phyloP scores from a whole-genome alignment of 2,113 vertebrate genomes.

The Equus przewalskii region DNA sequence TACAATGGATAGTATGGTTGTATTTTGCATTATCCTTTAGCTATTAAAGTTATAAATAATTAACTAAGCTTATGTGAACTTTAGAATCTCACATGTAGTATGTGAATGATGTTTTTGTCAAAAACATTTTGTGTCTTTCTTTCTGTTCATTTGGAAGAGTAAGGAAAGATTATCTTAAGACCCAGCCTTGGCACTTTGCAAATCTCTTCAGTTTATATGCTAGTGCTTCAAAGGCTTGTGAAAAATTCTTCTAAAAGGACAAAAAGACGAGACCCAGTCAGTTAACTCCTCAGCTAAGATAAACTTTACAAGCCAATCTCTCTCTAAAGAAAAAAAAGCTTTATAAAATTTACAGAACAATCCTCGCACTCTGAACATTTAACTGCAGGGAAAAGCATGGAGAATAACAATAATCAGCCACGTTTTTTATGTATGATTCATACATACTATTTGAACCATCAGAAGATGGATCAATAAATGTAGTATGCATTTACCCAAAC shows the following conservation, averaged over 20 bases:
- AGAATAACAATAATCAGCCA: not conserved
- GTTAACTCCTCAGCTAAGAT: not conserved
- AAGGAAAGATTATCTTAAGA: constrained; percentile 2
- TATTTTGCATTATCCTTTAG: constrained; percentile 19
- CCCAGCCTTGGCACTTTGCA: not conserved
- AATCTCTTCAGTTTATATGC: not conserved
- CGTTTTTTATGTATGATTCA: not conserved
- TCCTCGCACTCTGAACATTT: not conserved
- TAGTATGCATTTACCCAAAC: not conserved
- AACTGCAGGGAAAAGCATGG: not conserved
- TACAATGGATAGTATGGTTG: not conserved
- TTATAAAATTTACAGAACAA: not conserved
- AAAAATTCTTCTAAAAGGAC: not conserved
- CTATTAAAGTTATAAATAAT: not conserved
- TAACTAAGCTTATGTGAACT: not conserved
- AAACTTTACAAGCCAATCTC: not conserved
- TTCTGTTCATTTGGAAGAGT: not conserved
- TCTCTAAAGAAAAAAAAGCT: not conserved
- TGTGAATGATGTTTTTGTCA: not conserved
- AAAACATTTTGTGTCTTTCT: constrained; percentile 14
- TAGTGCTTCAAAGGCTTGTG: not conserved
- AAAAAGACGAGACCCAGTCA: not conserved
- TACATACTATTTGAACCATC: not conserved
- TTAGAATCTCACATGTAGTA: not conserved
- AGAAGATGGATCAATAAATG: not conserved